Evolutionary conservation across 2,888 invertebrate species (phyloP), one percentile per base, ranked within the genome.

Genomic region (Myopa testacea): DNA sequence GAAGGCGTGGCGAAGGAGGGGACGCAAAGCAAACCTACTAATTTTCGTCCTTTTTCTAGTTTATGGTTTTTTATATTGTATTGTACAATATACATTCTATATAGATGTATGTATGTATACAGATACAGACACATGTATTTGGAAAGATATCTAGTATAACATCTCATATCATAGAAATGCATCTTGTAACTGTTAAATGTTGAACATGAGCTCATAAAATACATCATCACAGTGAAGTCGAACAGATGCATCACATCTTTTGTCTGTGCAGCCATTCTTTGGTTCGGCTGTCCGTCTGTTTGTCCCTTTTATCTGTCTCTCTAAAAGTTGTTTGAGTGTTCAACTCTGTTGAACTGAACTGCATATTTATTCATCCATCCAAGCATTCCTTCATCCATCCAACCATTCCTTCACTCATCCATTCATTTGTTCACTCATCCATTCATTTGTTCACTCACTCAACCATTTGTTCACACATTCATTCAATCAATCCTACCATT

Each of bases 201-300:
- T 67, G 38, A 38, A 67, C 67, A 67, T 6, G 67, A 67, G 38
- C 67, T 67, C 37, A 67, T 67, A 67, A 67, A 67, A 67, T 67
- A 67, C 34, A 67, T 37, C 67, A 38, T 38, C 67, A 34, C 67
- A 37, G 3, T 38, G 26, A 26, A 26, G 26, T 63, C 37, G 5
- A 34, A 63, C 62, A 34, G 26, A 63, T 26, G 37, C 12, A 26
- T 12, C 12, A 3, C 1, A n/a, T 34, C 19, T 10, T 34, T 14
- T 63, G 63, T 34, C 19, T 63, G 63, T 37, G 12, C 12, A 37
- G n/a, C 34, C 37, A 63, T 63, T 37, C 37, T 1, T 34, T n/a
- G 8, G 62, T n/a, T n/a, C 26, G 62, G 8, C 63, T 8, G 26
- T 63, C 63, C 37, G 26, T 63, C 63, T 34, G 26, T 63, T 26